Evolutionary conservation across 2,113 vertebrate species (phyloP), one percentile per base, ranked within the genome.

Genomic region (Nyctibius bracteatus): DNA sequence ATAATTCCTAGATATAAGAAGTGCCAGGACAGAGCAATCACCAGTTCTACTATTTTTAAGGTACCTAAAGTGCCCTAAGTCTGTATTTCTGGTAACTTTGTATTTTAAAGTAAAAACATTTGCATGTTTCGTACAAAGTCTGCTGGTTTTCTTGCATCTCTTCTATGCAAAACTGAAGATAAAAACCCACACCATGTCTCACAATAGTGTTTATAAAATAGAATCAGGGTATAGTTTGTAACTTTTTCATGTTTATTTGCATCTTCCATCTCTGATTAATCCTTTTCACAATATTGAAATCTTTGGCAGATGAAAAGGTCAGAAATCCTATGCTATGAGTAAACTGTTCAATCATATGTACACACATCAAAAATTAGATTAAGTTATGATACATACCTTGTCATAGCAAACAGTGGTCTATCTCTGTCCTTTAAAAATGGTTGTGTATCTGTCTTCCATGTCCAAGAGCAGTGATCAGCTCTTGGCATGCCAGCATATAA

Each of bases 61-160:
- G 92, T 97, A 89, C 55, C 81, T 92, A 3, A 97, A 95, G 82
- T 72, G 94, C 73, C 68, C 44, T 70, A 37, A 89, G 23, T 82
- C 46, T 96, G 9, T 97, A 92, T 97, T 97, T 97, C 93, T 97
- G 27, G 68, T 92, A 91, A 79, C n/a, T 92, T 90, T 84, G 80
- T 95, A 95, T 86, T 95, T 94, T 89, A 27, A 79, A 94, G 19
- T 92, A 96, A 95, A 95, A 90, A 27, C 4, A 44, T 22, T 9
- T 43, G 27, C 25, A 37, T 51, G 54, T 78, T 96, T 97, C 57
- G 57, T 94, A 90, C 0, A 8, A 51, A 24, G 80, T 55, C 33
- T 93, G 0, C 27, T 95, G 62, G 58, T 68, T 79, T 92, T 83
- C 57, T 93, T 97, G 10, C 9, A 33, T 65, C 8, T 80, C 20